These are phyloP conservation scores for Amblyopsis rosae DNA, from an alignment of 2,113 vertebrate species.

Conservation along the genomic window DNA sequence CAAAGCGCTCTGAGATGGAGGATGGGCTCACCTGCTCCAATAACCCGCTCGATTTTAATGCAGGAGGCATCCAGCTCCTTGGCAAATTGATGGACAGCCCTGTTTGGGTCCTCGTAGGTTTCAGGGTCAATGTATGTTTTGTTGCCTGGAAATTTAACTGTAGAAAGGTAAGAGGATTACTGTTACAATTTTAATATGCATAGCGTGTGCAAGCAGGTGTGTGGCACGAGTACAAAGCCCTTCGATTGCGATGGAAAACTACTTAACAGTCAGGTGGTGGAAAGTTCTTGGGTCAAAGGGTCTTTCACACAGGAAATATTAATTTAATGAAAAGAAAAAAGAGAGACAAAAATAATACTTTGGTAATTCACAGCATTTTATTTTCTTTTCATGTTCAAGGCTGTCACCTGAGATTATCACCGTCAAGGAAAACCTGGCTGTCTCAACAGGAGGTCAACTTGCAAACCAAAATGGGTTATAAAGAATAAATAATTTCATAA, in stretches of 20 bases:
- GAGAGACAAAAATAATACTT: neutral
- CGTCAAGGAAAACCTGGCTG: neutral
- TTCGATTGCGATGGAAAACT: slow-evolving; percentile 47
- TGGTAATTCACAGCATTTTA: neutral
- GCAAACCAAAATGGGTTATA: neutral
- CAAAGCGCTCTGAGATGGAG: slow-evolving; percentile 68
- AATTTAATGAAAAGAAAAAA: neutral
- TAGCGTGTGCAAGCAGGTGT: slow-evolving; percentile 67
- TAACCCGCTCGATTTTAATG: slow-evolving; percentile 99
- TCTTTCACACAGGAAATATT: slow-evolving; percentile 21
- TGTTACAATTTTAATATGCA: slow-evolving; percentile 89
- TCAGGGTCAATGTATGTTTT: slow-evolving; percentile 99
- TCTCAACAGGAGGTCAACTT: neutral
- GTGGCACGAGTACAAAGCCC: slow-evolving; percentile 68
- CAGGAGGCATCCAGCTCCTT: slow-evolving; percentile 99
- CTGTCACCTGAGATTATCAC: slow-evolving; percentile 8
- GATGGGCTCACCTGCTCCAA: slow-evolving; percentile 92
- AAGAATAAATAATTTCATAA: neutral
- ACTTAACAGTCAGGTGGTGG: slow-evolving; percentile 19
- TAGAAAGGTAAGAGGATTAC: slow-evolving; percentile 98
- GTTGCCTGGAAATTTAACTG: slow-evolving; percentile 99
- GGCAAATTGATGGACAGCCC: slow-evolving; percentile 99
- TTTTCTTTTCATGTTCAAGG: slow-evolving; percentile 13
- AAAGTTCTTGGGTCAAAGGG: slow-evolving; percentile 37
- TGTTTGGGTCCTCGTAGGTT: slow-evolving; percentile 98